Base-by-base conservation (phyloP, 2,797 vertebrate genomes). In the Syngnathus acus region DNA sequence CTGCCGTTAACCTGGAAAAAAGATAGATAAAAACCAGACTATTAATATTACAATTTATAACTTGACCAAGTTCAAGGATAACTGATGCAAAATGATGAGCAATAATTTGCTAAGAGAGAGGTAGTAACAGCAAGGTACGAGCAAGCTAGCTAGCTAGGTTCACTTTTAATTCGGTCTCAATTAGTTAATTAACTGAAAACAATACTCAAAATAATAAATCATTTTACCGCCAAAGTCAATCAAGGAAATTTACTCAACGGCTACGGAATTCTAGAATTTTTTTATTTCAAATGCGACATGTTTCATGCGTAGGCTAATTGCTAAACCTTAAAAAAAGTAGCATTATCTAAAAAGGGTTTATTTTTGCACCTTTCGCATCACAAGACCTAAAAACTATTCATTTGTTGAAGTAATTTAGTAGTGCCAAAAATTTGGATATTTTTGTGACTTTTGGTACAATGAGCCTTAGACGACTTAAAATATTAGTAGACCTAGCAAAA, bases 1-100 rank as follows among this genome's bases (percentile, higher is more conserved):
- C 94, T 19, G 76, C 85, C 3, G 89, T 91, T 82, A 98, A 92
- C 89, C 96, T 98, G 86, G 65, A 68, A 74, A 47, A 50, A 16
- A 67, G 65, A 76, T 60, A 0, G 65, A 83, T 57, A 72, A 62
- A 45, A 45, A 43, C 19, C n/a, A 10, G 19, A 9, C 6, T 9
- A 38, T 58, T 38, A 9, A 19, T 40, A 40, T 40, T n/a, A 4
- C 9, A 10, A 32, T 32, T 32, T 32, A 32, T 32, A 32, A 4
- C 32, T 32, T 32, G 32, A 16, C 38, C 9, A 53, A 53, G n/a
- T 53, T 53, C 3, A 21, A 21, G 4, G 1, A n/a, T n/a, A 51
- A 21, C 8, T 51, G 50, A 21, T 9, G 9, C n/a, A 53, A 53
- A 53, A 53, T 11, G 3, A 3, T 2, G 17, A 43, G 65, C 3